phyloP scores from a whole-genome alignment of 2,888 invertebrate species.

The Caenorhabditis uteleia region DNA sequence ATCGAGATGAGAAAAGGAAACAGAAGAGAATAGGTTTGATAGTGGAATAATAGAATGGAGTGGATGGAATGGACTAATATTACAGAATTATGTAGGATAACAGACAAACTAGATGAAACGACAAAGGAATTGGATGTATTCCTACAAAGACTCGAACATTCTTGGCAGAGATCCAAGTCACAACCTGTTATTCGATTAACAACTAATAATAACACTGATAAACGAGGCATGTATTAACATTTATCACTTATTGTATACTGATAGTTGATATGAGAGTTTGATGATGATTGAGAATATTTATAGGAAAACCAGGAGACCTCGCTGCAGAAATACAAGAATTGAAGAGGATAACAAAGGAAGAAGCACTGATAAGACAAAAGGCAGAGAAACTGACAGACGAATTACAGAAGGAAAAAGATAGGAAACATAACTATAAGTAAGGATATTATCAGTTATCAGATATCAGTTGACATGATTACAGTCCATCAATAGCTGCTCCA shows the following conservation, averaged over 20 bases:
- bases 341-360: constrained; percentile 54
- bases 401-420: constrained; percentile 49
- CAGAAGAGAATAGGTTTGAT: constrained; percentile 19
- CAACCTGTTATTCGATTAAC: constrained; percentile 16
- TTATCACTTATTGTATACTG: not conserved
- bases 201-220: not conserved
- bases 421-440: constrained; percentile 61
- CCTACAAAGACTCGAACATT: constrained; percentile 43
- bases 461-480: constrained; percentile 20
- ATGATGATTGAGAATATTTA: constrained; percentile 6
- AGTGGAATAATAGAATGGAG: not conserved
- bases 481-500: constrained; percentile 56
- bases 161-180: constrained; percentile 29
- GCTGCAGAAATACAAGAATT: constrained; percentile 44
- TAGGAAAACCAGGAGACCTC: constrained; percentile 28
- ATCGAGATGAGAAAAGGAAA: not conserved
- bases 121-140: constrained; percentile 50
- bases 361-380: constrained; percentile 44
- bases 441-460: constrained; percentile 13
- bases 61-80: not conserved
- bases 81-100: constrained; percentile 47
- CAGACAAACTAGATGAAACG: constrained; percentile 53
- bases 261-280: too few species aligned
- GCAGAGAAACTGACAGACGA: constrained; percentile 61
- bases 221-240: constrained; percentile 11